These are phyloP conservation scores for Helicolenus hilgendorfi DNA, from an alignment of 2,797 vertebrate genomes.

Conservation along the genomic window DNA sequence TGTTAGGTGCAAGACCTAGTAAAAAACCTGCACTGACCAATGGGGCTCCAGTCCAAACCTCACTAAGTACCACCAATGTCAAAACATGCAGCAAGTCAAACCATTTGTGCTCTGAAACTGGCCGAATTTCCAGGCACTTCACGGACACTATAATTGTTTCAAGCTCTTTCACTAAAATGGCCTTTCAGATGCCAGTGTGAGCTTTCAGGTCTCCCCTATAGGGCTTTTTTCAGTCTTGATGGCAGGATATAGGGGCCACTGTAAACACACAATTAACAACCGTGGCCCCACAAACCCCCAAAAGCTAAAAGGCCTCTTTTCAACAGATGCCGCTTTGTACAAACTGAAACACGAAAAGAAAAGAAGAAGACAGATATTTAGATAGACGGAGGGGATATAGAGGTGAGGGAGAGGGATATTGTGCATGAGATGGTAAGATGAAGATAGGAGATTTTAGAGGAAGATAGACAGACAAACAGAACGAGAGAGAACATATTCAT, in stretches of 20 bases:
- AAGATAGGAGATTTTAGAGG: conserved; percentile 39
- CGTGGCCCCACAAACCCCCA: conserved; percentile 40
- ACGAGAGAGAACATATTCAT: conserved; percentile 70
- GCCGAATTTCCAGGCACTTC: conserved; percentile 41
- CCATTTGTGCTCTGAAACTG: conserved; percentile 19
- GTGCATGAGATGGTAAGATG: conserved; percentile 51
- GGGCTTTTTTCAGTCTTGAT: conserved; percentile 56
- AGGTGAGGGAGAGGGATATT: conserved; percentile 23
- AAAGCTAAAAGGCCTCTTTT: conserved; percentile 62
- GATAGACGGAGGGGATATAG: neutral
- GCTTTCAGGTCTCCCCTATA: conserved; percentile 65
- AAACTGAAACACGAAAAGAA: conserved; percentile 29
- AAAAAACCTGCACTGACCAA: conserved; percentile 2
- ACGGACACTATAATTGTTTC: conserved; percentile 65
- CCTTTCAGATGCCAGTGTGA: conserved; percentile 44
- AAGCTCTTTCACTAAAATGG: conserved; percentile 58
- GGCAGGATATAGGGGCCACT: conserved; percentile 80
- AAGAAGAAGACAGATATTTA: conserved; percentile 25
- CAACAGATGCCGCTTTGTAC: conserved; percentile 71
- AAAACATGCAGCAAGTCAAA: conserved; percentile 52
- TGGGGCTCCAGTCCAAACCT: neutral
- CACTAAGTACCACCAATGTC: conserved; percentile 35
- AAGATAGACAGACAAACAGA: conserved; percentile 44
- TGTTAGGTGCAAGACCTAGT: neutral
- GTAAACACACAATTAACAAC: conserved; percentile 84